These are phyloP conservation scores for Dinoponera quadriceps DNA, from an alignment of 1,140 invertebrate species.

Conservation along the genomic window DNA sequence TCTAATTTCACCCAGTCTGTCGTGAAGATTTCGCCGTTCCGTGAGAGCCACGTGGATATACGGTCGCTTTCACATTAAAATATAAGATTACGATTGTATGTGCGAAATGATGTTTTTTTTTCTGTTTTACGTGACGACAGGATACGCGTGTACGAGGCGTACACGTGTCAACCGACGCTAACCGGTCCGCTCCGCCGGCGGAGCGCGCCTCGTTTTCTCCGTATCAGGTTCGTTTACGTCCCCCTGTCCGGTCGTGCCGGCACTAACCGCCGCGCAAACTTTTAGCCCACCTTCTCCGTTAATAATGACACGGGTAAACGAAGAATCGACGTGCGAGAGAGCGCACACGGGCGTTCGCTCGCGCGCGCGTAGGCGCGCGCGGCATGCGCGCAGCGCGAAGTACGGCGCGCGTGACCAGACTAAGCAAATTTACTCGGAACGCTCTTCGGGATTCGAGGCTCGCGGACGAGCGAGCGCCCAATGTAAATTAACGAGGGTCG, in stretches of 20 bases:
- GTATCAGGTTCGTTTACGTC: conserved; percentile 44
- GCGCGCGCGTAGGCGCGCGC: conserved; percentile 43
- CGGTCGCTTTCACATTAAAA: neutral
- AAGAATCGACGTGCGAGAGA: conserved; percentile 61
- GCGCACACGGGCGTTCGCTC: conserved; percentile 37
- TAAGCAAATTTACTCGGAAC: conserved; percentile 74
- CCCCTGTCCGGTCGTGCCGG: conserved; percentile 42
- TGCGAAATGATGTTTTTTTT: neutral
- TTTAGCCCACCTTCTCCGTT: conserved; percentile 58
- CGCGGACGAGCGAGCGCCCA: conserved; percentile 34
- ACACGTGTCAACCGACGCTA: neutral
- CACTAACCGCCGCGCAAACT: conserved; percentile 69
- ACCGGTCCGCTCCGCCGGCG: neutral
- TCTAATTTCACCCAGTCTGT: too few species aligned
- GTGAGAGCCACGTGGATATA: too few species aligned
- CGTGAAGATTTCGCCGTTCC: too few species aligned
- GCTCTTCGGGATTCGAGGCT: conserved; percentile 56
- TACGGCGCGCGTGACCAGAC: conserved; percentile 74
- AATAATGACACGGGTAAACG: conserved; percentile 77
- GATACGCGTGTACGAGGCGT: neutral
- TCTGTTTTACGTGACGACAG: neutral
- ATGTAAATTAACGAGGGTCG: conserved; percentile 71
- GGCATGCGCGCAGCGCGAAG: conserved; percentile 40
- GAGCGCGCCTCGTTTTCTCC: conserved; percentile 35
- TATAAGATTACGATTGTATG: neutral